Base-by-base conservation (phyloP, 2,113 vertebrate species). In the Cololabis saira region DNA sequence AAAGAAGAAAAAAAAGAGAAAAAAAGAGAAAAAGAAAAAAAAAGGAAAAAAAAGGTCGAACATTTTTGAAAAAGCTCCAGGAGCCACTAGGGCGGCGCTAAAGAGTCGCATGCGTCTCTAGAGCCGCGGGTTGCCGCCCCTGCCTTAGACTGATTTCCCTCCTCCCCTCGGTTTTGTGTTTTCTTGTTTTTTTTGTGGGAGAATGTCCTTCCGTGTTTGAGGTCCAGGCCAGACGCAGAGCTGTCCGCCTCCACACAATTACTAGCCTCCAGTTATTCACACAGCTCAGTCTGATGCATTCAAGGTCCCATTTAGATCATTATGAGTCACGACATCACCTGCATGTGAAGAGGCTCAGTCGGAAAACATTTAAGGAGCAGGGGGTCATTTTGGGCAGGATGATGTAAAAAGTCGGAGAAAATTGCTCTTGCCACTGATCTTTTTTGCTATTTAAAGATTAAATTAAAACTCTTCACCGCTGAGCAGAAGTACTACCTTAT, bases 241-340 rank as follows among this genome's bases (percentile, higher is more conserved):
- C 64, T 43, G 51, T 81, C 70, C 59, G 56, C 72, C 83, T 72
- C 27, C 79, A 71, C 60, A 53, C 51, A 77, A 45, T 53, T 27
- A 67, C 40, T 21, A 42, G 83, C 61, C 67, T 14, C 59, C 52
- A 71, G 66, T 78, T 66, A 61, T 63, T 76, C 67, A 40, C 45
- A 27, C 24, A 27, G 24, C 24, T 27, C 51, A 47, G 19, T 9
- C 33, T 37, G 10, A 37, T 37, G 33, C 33, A 37, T 37, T 37
- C 6, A 37, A 37, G 33, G 33, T 37, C 33, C 33, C 33, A 37
- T 37, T 11, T 37, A 11, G 33, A 37, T 37, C 33, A 11, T 37
- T 37, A 37, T 37, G 33, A 37, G 33, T 37, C 33, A 11, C 33
- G 33, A 37, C 33, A 37, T 37, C 6, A 78, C 60, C 54, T 68